phyloP scores from a whole-genome alignment of 2,113 vertebrate genomes.

The Tenebrosternarchus preto region DNA sequence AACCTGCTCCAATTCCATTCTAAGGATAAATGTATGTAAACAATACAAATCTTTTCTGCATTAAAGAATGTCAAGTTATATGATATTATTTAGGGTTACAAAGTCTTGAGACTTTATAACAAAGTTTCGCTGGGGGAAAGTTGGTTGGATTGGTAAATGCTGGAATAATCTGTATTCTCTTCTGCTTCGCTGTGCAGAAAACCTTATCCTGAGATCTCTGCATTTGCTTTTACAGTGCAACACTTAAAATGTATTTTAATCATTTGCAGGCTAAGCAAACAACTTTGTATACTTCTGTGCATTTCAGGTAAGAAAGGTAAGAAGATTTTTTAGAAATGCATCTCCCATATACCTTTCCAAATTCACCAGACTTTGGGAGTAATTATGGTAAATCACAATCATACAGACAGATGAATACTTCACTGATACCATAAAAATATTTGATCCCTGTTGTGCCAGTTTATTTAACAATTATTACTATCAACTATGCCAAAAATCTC shows the following conservation, averaged over 20 bases:
- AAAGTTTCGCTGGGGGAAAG: too few relatives aligned
- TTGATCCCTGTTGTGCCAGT: neutral
- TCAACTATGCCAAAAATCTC: neutral
- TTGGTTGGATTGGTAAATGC: too few relatives aligned
- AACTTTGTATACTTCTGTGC: neutral
- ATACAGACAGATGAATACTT: neutral
- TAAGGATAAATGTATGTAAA: conserved; percentile 78
- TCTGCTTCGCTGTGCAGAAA: too few relatives aligned
- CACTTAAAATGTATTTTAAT: neutral
- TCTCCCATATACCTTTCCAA: neutral
- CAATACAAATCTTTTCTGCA: neutral
- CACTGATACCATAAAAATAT: neutral
- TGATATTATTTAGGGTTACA: too few relatives aligned
- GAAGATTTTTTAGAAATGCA: neutral
- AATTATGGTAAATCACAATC: neutral
- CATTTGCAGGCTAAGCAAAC: neutral
- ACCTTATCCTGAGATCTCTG: too few relatives aligned
- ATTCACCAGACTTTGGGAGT: neutral
- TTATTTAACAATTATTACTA: neutral
- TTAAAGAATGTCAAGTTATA: neutral
- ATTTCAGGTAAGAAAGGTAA: too few relatives aligned
- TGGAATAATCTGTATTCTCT: too few relatives aligned
- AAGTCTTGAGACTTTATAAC: too few relatives aligned
- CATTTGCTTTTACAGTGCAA: too few relatives aligned
- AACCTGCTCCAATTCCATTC: conserved; percentile 77